Percentiles rank a stretch among this genome's conserved stretches.
phyloP scores from a whole-genome alignment of 2,113 vertebrate genomes.

The Nymphicus hollandicus region DNA sequence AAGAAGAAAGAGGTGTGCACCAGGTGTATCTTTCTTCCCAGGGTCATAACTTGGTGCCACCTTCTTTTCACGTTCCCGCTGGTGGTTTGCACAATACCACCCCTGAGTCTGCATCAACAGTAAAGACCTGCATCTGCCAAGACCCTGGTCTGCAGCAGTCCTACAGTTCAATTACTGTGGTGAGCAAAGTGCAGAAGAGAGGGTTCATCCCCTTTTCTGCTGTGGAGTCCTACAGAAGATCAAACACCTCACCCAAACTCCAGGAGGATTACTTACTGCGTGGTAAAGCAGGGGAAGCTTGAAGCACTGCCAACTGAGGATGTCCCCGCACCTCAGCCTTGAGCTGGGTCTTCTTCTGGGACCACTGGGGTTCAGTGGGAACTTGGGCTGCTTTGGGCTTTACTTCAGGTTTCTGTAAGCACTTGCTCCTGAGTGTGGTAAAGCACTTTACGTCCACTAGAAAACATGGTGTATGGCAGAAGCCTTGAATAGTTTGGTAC shows the following conservation, averaged over 20 bases:
- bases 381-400: background rate
- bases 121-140: background rate
- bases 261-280: background rate
- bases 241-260: background rate
- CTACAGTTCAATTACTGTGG: background rate
- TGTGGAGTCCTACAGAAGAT: background rate
- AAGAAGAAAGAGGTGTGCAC: background rate
- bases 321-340: background rate
- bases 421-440: background rate
- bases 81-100: background rate
- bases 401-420: background rate
- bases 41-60: accelerated
- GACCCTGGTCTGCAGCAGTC: background rate
- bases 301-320: accelerated
- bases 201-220: background rate
- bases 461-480: background rate
- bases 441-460: background rate
- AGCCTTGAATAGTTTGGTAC: background rate
- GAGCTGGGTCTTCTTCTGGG: background rate
- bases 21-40: background rate
- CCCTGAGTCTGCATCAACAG: background rate
- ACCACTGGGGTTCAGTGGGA: background rate
- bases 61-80: accelerated
- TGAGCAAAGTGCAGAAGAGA: background rate
- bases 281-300: background rate